phyloP scores from a whole-genome alignment of 2,888 invertebrate genomes.

The Drosophila gaucha region DNA sequence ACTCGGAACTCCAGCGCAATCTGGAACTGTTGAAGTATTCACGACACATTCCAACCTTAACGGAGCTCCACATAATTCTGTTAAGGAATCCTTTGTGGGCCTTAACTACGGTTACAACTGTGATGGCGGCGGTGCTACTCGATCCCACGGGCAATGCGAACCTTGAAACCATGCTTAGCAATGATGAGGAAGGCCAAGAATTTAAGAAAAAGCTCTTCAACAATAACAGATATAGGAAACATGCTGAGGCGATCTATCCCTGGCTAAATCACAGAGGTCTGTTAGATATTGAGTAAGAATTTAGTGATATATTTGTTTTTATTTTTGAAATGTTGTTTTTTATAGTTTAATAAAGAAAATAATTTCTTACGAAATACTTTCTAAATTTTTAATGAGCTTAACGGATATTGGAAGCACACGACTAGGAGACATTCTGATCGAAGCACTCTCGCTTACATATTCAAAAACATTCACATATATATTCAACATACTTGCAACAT shows the following conservation, averaged over 20 bases:
- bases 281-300: slow-evolving; percentile 45
- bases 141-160: slow-evolving; percentile 65
- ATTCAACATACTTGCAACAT: too few species aligned
- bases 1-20: slow-evolving; percentile 64
- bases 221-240: slow-evolving; percentile 59
- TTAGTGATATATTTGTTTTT: neutral
- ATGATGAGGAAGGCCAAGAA: slow-evolving; percentile 25
- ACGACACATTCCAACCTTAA: slow-evolving; percentile 63
- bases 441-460: too few species aligned
- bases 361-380: too few species aligned
- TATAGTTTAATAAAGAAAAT: too few species aligned
- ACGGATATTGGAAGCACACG: too few species aligned
- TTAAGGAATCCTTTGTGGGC: slow-evolving; percentile 37
- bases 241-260: slow-evolving; percentile 63
- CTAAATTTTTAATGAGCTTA: too few species aligned
- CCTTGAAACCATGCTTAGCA: slow-evolving; percentile 49
- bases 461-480: too few species aligned
- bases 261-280: slow-evolving; percentile 72
- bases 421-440: too few species aligned
- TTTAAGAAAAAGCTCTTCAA: slow-evolving; percentile 46
- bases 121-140: slow-evolving; percentile 59
- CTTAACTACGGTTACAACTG: slow-evolving; percentile 24
- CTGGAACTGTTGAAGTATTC: slow-evolving; percentile 66
- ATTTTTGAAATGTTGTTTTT: too few species aligned
- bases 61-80: slow-evolving; percentile 33